Base-by-base conservation (phyloP, 2,113 vertebrate species). In the Ploceus nigricollis region DNA sequence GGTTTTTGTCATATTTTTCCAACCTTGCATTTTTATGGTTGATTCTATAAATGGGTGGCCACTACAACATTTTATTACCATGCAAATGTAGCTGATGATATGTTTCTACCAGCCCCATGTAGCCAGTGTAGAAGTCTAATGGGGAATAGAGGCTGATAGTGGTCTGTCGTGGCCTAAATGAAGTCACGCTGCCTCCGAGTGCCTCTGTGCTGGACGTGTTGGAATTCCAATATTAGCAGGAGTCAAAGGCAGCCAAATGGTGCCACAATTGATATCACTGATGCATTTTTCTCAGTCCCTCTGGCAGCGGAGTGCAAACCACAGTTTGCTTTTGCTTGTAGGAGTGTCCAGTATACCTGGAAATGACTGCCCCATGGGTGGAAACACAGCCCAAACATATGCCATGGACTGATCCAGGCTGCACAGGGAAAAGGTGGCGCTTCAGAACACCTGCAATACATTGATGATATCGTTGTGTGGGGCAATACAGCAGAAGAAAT, bases 121-220 rank as follows among this genome's bases (percentile, higher is more conserved):
- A 33, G 44, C 37, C 71, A 44, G 14, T 33, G 63, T 20, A 10
- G 12, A 84, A 68, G 18, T 51, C 53, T 33, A 7, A 11, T 44
- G 17, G 53, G 31, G 22, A 58, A 2, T 9, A 25, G 63, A 68
- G 17, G 37, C 83, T 58, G 63, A 22, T 10, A 18, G 31, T 12
- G 14, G 17, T 51, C 5, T 33, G 2, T 33, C 5, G 7, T 7
- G 31, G 53, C 27, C 63, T 60, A 13, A 60, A 51, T 60, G 18
- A 60, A 23, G 33, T 33, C 18, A 37, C 0, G 0, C 25, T 16
- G 14, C 17, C 27, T 68, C 31, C 17, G 6, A 68, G 21, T 35
- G 31, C 51, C 0, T 1, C 6, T 0, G 0, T 42, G 25, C 16
- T 50, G 51, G 33, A 31, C 0, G 0, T 45, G 22, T 53, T 63